phyloP scores from a whole-genome alignment of 2,797 vertebrate genomes.

The Oreochromis mossambicus region DNA sequence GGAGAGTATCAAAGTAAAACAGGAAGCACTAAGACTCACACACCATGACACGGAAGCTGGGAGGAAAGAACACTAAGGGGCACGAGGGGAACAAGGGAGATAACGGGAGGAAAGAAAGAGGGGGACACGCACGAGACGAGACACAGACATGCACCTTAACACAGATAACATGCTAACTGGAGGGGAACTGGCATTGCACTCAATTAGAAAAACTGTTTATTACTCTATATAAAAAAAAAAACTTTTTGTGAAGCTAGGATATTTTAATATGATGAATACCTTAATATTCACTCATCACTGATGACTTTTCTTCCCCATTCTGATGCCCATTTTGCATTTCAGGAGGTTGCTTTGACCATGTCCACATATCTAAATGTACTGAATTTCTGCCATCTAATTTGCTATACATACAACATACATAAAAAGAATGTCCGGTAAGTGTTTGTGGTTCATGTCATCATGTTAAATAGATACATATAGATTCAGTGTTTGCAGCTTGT shows the following conservation, averaged over 20 bases:
- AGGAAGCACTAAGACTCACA: background rate
- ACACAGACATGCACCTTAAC: background rate
- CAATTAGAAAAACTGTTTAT: background rate
- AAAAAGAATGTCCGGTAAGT: background rate
- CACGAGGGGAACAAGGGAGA: background rate
- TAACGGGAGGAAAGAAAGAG: background rate
- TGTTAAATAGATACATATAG: background rate
- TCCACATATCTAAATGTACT: background rate
- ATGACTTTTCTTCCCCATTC: background rate
- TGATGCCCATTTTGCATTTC: background rate
- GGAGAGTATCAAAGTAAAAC: background rate
- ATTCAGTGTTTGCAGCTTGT: background rate
- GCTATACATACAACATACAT: background rate
- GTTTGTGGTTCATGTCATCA: background rate
- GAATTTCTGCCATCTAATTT: background rate
- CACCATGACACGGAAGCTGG: rapidly evolving
- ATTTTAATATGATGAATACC: background rate
- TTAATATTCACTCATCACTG: background rate
- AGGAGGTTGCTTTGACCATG: background rate
- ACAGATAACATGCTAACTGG: background rate
- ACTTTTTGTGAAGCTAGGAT: background rate
- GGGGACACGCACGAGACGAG: rapidly evolving
- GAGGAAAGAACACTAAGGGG: background rate
- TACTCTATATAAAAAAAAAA: background rate
- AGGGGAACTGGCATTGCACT: background rate